Evolutionary conservation across 2,113 vertebrate species (phyloP), one percentile per base, ranked within the genome.

Genomic region (Malurus cyaneus): DNA sequence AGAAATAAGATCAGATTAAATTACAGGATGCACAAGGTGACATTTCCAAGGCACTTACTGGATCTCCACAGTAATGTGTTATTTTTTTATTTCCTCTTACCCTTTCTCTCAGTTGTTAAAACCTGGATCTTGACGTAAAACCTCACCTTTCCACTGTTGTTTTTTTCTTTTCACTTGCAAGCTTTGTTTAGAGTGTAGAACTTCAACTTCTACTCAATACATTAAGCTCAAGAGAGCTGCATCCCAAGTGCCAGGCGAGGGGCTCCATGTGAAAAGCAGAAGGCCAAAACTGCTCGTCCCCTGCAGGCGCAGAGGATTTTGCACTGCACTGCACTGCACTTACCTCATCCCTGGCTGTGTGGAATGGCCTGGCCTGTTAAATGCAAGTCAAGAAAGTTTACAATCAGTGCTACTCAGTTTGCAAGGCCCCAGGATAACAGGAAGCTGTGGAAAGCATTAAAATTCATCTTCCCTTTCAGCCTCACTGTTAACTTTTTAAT

Each of bases 1-100:
- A 94, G 71, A 89, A 91, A 65, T 62, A 88, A 80, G 12, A 80
- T 61, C 62, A 73, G 80, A 87, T 87, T 84, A 82, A 94, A 82
- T 82, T 69, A 86, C 42, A 80, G 71, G 47, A 66, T 80, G 34
- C 9, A 52, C 46, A 66, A 82, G 46, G 49, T 67, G 86, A 54
- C 74, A 71, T 94, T 92, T 91, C 52, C 31, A 80, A 82, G 79
- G 56, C 19, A 41, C 18, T 25, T 44, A 65, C 31, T 91, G 18
- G 7, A 57, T 76, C 50, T 87, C 69, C 46, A 50, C 59, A 80
- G 14, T 15, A 36, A 32, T 17, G 21, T 5, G 3, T 74, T 81
- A 34, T 28, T 79, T 86, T 89, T 23, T 26, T 47, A 76, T 65
- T 85, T 92, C 31, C 70, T 69, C 47, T 66, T 80, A 44, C 24